Conservation (phyloP, 1,140 invertebrate species). For the Arion vulgaris region DNA sequence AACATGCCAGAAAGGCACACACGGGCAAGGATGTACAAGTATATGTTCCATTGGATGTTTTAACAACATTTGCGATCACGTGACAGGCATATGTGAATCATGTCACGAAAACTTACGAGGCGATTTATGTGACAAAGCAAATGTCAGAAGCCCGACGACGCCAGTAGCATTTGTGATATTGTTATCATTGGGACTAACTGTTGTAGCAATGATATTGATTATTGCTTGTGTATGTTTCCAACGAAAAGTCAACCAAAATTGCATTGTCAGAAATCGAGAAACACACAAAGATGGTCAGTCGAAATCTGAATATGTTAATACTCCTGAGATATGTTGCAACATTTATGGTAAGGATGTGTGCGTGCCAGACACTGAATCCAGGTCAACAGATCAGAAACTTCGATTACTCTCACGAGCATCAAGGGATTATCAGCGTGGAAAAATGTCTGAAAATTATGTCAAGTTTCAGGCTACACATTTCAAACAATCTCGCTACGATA, state of each 20-base stretch:
- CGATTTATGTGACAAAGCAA: not conserved
- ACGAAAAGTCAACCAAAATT: not conserved
- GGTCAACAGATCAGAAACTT: no score
- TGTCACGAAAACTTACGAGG: not conserved
- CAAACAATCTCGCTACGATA: no score
- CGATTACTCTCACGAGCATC: no score
- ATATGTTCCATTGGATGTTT: not conserved
- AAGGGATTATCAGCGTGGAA: no score
- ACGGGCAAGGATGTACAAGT: not conserved
- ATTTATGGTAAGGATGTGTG: no score
- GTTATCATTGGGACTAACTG: not conserved
- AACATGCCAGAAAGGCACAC: slow-evolving; percentile 4
- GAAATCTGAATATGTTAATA: not conserved
- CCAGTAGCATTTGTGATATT: not conserved
- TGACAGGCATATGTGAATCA: not conserved
- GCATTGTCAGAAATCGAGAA: not conserved
- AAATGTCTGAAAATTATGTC: no score
- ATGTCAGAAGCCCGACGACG: not conserved
- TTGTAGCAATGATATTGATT: not conserved
- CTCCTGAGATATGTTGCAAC: no score
- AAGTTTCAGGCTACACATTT: no score
- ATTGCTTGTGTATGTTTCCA: not conserved
- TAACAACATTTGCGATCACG: not conserved
- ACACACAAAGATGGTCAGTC: not conserved
- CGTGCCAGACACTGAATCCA: no score